These are phyloP conservation scores for Drosophila bifasciata DNA, from an alignment of 1,140 invertebrate species.

Conservation along the genomic window DNA sequence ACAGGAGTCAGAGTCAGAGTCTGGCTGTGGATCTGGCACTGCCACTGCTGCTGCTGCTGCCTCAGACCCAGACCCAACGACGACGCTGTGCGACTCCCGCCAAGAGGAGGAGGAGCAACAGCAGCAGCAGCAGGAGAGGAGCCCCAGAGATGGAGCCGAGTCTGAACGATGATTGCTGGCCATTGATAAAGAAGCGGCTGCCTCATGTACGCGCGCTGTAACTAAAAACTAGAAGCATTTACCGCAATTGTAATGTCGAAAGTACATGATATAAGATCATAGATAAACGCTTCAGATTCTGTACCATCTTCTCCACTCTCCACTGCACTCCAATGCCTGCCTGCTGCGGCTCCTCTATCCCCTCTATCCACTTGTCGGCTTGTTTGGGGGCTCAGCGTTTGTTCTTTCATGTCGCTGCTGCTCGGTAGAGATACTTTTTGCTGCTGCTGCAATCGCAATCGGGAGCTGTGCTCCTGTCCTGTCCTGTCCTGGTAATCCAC, in stretches of 20 bases:
- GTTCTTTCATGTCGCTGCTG: constrained; percentile 65
- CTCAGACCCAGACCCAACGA: constrained; percentile 69
- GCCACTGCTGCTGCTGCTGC: constrained; percentile 2
- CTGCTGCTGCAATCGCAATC: constrained; percentile 45
- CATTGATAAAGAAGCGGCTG: constrained; percentile 76
- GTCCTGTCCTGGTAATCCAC: constrained; percentile 44
- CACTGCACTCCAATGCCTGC: background rate
- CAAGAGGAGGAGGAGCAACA: constrained; percentile 23
- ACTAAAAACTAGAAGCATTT: constrained; percentile 84
- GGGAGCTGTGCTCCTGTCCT: constrained; percentile 61
- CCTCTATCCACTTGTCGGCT: constrained; percentile 70
- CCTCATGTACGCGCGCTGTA: constrained; percentile 82
- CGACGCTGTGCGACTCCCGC: constrained; percentile 64
- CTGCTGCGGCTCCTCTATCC: no score
- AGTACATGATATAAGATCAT: constrained; percentile 84
- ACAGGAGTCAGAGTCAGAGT: constrained; percentile 32
- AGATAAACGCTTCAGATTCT: constrained; percentile 83
- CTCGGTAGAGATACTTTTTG: constrained; percentile 12
- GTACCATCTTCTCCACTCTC: constrained; percentile 60
- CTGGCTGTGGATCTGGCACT: constrained; percentile 13
- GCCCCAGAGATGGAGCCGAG: constrained; percentile 32
- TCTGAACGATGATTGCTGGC: constrained; percentile 68
- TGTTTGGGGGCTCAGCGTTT: constrained; percentile 69
- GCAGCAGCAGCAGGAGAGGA: constrained; percentile 18
- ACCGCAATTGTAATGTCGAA: constrained; percentile 84